These are phyloP conservation scores for Leptopilina clavipes DNA, from an alignment of 1,140 invertebrate genomes.

Conservation along the genomic window DNA sequence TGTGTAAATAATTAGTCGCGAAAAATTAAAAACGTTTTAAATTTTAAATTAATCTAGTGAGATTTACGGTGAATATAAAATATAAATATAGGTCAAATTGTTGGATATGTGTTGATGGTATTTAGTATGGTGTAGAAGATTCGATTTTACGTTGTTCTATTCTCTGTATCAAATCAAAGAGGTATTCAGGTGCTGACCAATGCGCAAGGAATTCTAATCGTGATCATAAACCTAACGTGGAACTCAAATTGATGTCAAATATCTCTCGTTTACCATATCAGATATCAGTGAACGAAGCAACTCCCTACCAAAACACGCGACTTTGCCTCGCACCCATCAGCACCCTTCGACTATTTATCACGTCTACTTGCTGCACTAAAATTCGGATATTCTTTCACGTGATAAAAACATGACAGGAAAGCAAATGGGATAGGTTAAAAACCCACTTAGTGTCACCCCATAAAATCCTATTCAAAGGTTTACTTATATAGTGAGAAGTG, in stretches of 20 bases:
- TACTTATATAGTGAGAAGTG: too few relatives aligned
- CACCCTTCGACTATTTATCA: slow-evolving; percentile 36
- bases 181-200: slow-evolving; percentile 67
- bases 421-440: slow-evolving; percentile 33
- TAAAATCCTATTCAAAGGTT: slow-evolving; percentile 2
- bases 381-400: slow-evolving; percentile 2
- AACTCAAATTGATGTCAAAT: slow-evolving; percentile 54
- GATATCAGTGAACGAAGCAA: slow-evolving; percentile 31
- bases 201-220: slow-evolving; percentile 68
- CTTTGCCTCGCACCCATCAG: slow-evolving; percentile 43
- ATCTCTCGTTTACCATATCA: slow-evolving; percentile 47
- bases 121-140: neutral
- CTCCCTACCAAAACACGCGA: slow-evolving; percentile 49
- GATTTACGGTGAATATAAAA: too few relatives aligned
- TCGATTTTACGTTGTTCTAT: neutral
- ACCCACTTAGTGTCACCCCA: slow-evolving; percentile 39
- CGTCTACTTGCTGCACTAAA: slow-evolving; percentile 31
- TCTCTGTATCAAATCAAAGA: slow-evolving; percentile 70
- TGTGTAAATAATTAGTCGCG: too few relatives aligned
- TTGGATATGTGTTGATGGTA: too few relatives aligned
- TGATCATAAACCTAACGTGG: slow-evolving; percentile 55
- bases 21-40: too few relatives aligned
- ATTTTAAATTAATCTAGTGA: too few relatives aligned
- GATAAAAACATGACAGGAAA: slow-evolving; percentile 7
- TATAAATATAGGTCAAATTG: too few relatives aligned